Base-by-base conservation (phyloP, 64 coral and sea anemone genomes). In the Porites lutea region DNA sequence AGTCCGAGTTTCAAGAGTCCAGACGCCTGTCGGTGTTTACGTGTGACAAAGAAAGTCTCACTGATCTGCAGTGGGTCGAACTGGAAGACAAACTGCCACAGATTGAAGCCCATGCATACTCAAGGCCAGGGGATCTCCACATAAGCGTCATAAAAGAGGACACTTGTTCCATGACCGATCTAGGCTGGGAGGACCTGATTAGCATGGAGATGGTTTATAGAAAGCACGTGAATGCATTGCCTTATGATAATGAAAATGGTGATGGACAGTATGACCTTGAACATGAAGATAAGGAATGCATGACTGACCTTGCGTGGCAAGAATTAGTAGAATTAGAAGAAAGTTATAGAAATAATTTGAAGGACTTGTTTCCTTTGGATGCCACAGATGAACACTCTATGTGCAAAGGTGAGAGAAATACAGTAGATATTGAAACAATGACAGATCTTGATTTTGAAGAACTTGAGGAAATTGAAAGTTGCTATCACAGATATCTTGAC, bases 291-390 rank as follows among this genome's bases (percentile, higher is more conserved):
- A 87, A 66, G 13, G 72, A 87, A 79, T 66, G 79, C 69, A 84
- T 91, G 89, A 91, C 79, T 21, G 89, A 91, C 48, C 70, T 74
- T 62, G 79, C 45, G 61, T 90, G 88, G 88, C 8, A 19, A 11
- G 79, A 83, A 10, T 48, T 20, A 19, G 65, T 15, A 70, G 51
- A 81, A 19, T 55, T 90, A 23, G 88, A 79, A 68, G 49, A 74
- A 75, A 47, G 16, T 44, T 59, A 72, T 46, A 65, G 80, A 65
- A 83, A 67, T 10, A 4, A 21, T 52, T 37, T 14, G 46, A 58
- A 63, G 0, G 54, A 60, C 8, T 62, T 79, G 50, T 46, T 61
- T 13, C 15, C 13, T 6, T 3, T 61, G 3, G 13, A 83, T 83
- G 37, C 19, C 48, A 15, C 46, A 18, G 73, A 51, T 52, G 73